Percentiles rank a stretch among this genome's conserved stretches.
Conservation (phyloP, 2,888 invertebrate species). For the Euzetes globulus region DNA sequence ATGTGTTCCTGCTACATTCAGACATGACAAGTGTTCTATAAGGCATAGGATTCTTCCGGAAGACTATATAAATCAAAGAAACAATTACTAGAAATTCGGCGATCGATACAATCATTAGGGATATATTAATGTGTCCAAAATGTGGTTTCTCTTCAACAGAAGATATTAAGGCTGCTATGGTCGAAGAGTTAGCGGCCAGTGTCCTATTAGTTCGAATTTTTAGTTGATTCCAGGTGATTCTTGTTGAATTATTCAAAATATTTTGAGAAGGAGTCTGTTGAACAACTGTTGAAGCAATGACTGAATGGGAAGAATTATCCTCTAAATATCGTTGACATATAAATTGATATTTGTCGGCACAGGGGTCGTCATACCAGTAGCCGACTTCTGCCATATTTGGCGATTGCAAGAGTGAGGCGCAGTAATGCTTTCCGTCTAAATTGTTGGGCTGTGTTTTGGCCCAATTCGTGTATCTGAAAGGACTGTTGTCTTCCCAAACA, state of each 20-base stretch:
- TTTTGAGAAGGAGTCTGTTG: neutral
- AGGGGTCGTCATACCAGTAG: conserved; percentile 25
- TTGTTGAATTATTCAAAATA: too few relatives aligned
- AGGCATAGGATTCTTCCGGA: conserved; percentile 1
- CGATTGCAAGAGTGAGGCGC: conserved; percentile 22
- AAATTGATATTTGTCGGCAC: conserved; percentile 2
- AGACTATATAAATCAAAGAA: neutral
- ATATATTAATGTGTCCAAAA: neutral
- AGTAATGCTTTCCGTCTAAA: conserved; percentile 20
- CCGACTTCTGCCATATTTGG: neutral
- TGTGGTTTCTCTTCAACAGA: neutral
- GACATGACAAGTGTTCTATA: conserved; percentile 15
- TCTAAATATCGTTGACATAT: neutral
- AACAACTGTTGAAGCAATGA: neutral
- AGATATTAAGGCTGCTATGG: neutral
- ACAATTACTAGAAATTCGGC: neutral
- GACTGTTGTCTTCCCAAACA: conserved; percentile 13
- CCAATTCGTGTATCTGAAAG: conserved; percentile 9
- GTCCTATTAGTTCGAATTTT: conserved; percentile 1
- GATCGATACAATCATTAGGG: neutral
- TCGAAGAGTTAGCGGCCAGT: neutral
- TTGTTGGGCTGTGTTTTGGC: conserved; percentile 24
- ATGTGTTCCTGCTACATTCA: neutral
- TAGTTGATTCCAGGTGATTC: neutral
- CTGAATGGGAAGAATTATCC: neutral